Conservation (phyloP, 2,888 invertebrate species). For the Drosophila ochracea region DNA sequence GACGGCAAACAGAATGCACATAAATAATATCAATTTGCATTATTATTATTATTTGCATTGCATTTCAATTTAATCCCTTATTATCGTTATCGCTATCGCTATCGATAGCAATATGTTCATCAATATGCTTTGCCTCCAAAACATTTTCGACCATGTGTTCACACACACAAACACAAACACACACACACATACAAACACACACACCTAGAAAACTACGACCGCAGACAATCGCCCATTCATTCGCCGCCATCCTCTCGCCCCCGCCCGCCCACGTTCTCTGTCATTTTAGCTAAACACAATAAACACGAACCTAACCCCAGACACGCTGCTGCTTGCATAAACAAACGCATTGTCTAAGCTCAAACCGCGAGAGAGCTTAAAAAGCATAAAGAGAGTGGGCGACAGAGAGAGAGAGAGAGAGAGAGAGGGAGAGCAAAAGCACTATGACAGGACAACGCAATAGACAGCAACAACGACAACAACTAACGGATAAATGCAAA, state of each 20-base stretch:
- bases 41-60: not conserved
- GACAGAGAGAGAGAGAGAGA: slow-evolving; percentile 13
- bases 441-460: slow-evolving; percentile 43
- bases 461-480: slow-evolving; percentile 39
- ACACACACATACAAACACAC: slow-evolving; percentile 15
- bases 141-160: slow-evolving; percentile 38
- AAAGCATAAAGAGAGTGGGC: slow-evolving; percentile 10
- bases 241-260: not conserved
- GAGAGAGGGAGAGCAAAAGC: slow-evolving; percentile 32
- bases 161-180: slow-evolving; percentile 6
- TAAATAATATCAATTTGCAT: not conserved
- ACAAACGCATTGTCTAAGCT: slow-evolving; percentile 73
- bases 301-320: slow-evolving; percentile 50
- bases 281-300: slow-evolving; percentile 27
- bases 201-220: slow-evolving; percentile 24
- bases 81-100: slow-evolving; percentile 49
- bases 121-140: slow-evolving; percentile 34
- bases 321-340: slow-evolving; percentile 43
- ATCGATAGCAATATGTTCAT: slow-evolving; percentile 17
- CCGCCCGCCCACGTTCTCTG: not conserved
- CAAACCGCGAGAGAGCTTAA: slow-evolving; percentile 29
- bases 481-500: slow-evolving; percentile 28
- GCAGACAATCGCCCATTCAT: slow-evolving; percentile 32
- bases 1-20: slow-evolving; percentile 30
- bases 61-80: not conserved